These are phyloP conservation scores for Peribatodes rhomboidaria DNA, from an alignment of 2,888 invertebrate genomes.

Conservation along the genomic window DNA sequence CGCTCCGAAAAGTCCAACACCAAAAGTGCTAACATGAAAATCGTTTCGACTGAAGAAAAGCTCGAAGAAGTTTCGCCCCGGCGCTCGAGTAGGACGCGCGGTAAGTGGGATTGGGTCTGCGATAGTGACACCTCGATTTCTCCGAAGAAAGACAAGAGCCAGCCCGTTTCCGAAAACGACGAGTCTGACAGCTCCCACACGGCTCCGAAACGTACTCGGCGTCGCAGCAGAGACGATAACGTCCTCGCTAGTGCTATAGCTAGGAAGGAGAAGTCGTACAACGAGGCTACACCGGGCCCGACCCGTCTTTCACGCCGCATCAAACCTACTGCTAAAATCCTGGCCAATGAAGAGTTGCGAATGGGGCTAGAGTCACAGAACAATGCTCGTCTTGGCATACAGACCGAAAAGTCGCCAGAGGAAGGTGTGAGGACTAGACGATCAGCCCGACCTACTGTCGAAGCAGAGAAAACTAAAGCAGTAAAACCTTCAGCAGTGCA, in stretches of 20 bases:
- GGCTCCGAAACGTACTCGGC: conserved; percentile 87
- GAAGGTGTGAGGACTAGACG: conserved; percentile 74
- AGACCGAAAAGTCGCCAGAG: conserved; percentile 68
- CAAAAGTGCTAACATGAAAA: conserved; percentile 84
- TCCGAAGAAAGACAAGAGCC: conserved; percentile 67
- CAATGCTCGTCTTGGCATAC: conserved; percentile 82
- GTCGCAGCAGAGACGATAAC: conserved; percentile 89
- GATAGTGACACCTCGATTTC: conserved; percentile 64
- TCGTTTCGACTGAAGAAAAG: conserved; percentile 79
- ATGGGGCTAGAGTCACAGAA: conserved; percentile 87
- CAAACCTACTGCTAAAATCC: conserved; percentile 89
- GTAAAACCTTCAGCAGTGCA: conserved; percentile 40
- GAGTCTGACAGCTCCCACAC: conserved; percentile 71
- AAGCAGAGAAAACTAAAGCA: conserved; percentile 49
- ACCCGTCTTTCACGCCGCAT: conserved; percentile 83
- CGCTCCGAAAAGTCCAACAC: conserved; percentile 87
- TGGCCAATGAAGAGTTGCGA: conserved; percentile 88
- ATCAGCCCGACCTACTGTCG: conserved; percentile 60
- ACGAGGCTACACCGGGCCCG: conserved; percentile 72
- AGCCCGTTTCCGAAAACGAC: conserved; percentile 73
- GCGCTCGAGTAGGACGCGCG: conserved; percentile 70
- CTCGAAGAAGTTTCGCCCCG: conserved; percentile 73
- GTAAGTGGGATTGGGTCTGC: conserved; percentile 75
- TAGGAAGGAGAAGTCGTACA: conserved; percentile 90
- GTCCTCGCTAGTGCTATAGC: conserved; percentile 90